Percentiles rank a stretch among this genome's conserved stretches.
Evolutionary conservation across 2,888 invertebrate genomes (phyloP).

Genomic region (Dicyrtomina minuta): DNA sequence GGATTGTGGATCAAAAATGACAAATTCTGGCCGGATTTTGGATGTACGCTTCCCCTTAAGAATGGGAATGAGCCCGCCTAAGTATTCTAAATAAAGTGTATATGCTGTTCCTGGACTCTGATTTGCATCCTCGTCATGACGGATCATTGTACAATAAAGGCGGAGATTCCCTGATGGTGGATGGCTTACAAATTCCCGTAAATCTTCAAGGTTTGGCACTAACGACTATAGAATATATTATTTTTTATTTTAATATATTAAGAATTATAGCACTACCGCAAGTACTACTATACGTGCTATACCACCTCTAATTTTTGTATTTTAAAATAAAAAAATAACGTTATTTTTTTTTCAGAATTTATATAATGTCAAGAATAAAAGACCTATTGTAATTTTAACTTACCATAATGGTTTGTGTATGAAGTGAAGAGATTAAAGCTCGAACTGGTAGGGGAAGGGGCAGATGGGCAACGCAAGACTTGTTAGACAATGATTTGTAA

Average conservation of each 20-base stretch:
- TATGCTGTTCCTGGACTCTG: conserved; percentile 70
- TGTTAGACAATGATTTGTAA: conserved; percentile 72
- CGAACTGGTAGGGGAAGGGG: conserved; percentile 85
- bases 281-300: too few species aligned
- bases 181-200: conserved; percentile 89
- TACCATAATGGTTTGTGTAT: conserved; percentile 91
- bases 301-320: too few species aligned
- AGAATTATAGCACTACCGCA: too few species aligned
- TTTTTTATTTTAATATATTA: background rate
- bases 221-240: conserved; percentile 70
- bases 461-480: conserved; percentile 72
- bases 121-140: conserved; percentile 78
- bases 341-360: too few species aligned
- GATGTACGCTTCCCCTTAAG: conserved; percentile 93
- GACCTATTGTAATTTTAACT: too few species aligned
- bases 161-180: conserved; percentile 82
- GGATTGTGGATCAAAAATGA: conserved; percentile 89
- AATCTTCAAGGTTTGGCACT: conserved; percentile 82
- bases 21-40: conserved; percentile 96
- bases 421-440: conserved; percentile 79
- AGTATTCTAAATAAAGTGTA: conserved; percentile 88
- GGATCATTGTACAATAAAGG: conserved; percentile 95
- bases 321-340: too few species aligned
- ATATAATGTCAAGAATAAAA: too few species aligned
- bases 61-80: conserved; percentile 93